These are phyloP conservation scores for Eretmocerus hayati DNA, from an alignment of 2,888 invertebrate genomes.

Conservation along the genomic window DNA sequence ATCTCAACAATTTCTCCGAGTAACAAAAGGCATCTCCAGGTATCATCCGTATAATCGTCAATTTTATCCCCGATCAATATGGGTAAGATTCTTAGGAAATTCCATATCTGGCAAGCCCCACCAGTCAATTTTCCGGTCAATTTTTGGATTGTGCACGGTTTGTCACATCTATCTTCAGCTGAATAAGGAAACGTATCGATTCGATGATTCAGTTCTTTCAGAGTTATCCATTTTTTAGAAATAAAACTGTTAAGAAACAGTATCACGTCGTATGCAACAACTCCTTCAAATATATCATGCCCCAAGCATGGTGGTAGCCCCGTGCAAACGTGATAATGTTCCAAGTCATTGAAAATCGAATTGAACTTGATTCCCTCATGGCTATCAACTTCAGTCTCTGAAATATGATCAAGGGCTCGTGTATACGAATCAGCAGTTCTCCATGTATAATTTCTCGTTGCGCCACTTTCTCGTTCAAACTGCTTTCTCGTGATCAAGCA, in stretches of 20 bases:
- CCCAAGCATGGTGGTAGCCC: conserved; percentile 24
- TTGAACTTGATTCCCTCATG: conserved; percentile 17
- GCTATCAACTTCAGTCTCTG: neutral
- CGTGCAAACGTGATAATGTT: conserved; percentile 20
- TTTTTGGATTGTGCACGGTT: conserved; percentile 11
- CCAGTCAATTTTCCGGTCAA: conserved; percentile 14
- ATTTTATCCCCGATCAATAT: conserved; percentile 20
- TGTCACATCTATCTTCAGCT: conserved; percentile 19
- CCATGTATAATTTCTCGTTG: neutral
- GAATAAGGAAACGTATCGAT: conserved; percentile 15
- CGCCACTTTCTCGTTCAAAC: neutral
- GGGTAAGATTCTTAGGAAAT: conserved; percentile 13
- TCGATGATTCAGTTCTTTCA: conserved; percentile 13
- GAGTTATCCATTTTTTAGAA: conserved; percentile 18
- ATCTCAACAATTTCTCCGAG: conserved; percentile 25
- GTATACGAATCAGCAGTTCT: conserved; percentile 5
- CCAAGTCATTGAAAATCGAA: conserved; percentile 18
- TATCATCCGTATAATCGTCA: conserved; percentile 14
- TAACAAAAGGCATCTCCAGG: conserved; percentile 20
- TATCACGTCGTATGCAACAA: conserved; percentile 12
- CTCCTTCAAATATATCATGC: conserved; percentile 22
- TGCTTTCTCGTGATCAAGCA: conserved; percentile 18
- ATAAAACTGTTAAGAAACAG: conserved; percentile 13
- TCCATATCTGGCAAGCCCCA: conserved; percentile 22
- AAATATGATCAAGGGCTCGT: neutral